A percentile compares a stretch with the other conserved stretches of the same genome.
Conservation (phyloP, 64 coral and sea anemone species). For the Astreopora myriophthalma region DNA sequence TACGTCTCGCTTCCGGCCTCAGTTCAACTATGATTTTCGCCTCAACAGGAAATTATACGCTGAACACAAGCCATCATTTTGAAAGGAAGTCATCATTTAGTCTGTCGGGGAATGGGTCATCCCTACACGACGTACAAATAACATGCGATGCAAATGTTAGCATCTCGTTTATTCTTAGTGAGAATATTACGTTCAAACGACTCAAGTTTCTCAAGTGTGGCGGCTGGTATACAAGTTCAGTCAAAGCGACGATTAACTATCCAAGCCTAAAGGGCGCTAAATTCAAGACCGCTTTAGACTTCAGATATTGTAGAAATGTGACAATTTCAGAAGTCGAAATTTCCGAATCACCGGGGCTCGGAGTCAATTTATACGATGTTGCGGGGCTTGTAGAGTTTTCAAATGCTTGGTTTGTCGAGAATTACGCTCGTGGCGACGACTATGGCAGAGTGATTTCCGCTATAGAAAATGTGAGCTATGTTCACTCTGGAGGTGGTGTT, state of each 20-base stretch:
- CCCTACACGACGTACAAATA: constrained; percentile 33
- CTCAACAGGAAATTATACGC: constrained; percentile 40
- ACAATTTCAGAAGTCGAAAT: constrained; percentile 44
- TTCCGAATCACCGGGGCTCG: constrained; percentile 51
- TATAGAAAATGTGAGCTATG: neutral
- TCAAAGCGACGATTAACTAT: constrained; percentile 18
- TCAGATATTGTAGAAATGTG: constrained; percentile 77
- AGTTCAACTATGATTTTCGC: constrained; percentile 59
- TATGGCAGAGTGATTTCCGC: neutral
- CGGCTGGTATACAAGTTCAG: constrained; percentile 26
- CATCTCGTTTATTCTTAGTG: constrained; percentile 67
- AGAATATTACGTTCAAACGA: constrained; percentile 62
- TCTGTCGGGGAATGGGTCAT: constrained; percentile 19
- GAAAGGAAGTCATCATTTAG: constrained; percentile 44
- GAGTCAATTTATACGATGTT: constrained; percentile 43
- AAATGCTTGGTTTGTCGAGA: constrained; percentile 50
- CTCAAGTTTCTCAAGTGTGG: constrained; percentile 70
- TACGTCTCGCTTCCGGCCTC: constrained; percentile 37
- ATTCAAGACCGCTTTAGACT: constrained; percentile 57
- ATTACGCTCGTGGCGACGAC: neutral
- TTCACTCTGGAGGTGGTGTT: constrained; percentile 73
- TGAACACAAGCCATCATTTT: constrained; percentile 46
- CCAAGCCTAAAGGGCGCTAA: neutral
- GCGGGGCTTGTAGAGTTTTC: constrained; percentile 34
- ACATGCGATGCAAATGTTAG: constrained; percentile 50